Percentiles rank a stretch among this genome's conserved stretches.
Evolutionary conservation across 2,888 invertebrate species (phyloP).

Genomic region (Brenthis daphne): DNA sequence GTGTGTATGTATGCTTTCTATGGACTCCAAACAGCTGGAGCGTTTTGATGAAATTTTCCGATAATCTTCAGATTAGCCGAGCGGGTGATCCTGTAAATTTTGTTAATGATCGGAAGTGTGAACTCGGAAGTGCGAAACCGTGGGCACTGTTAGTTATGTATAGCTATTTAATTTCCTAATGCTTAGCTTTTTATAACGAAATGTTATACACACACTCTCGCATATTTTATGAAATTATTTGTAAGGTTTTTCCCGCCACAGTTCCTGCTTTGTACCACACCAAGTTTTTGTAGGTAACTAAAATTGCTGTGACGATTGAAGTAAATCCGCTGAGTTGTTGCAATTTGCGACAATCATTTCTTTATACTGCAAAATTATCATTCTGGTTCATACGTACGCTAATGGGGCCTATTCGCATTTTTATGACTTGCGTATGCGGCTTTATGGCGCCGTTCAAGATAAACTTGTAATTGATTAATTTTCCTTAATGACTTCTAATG

Average conservation of each 20-base stretch:
- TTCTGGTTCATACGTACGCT: conserved; percentile 20
- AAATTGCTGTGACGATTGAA: conserved; percentile 38
- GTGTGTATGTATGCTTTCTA: too few relatives aligned
- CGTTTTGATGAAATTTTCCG: too few relatives aligned
- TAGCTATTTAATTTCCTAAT: too few relatives aligned
- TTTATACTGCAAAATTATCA: conserved; percentile 28
- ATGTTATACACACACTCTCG: too few relatives aligned
- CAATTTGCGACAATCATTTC: conserved; percentile 40
- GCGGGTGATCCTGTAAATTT: too few relatives aligned
- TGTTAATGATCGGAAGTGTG: too few relatives aligned
- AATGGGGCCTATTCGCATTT: conserved; percentile 30
- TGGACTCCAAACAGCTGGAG: too few relatives aligned
- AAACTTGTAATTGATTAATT: conserved; percentile 11
- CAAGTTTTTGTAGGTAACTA: conserved; percentile 28
- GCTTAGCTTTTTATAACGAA: neutral
- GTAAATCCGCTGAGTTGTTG: conserved; percentile 34
- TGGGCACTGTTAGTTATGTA: too few relatives aligned
- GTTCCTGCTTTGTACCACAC: conserved; percentile 40
- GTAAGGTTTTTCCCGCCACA: conserved; percentile 16
- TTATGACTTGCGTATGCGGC: conserved; percentile 7
- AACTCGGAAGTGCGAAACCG: too few relatives aligned
- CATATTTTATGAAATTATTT: neutral
- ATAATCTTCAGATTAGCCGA: too few relatives aligned
- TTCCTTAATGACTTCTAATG: conserved; percentile 14
- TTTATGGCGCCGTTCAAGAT: conserved; percentile 18